Percentiles rank a stretch among this genome's conserved stretches.
Evolutionary conservation across 2,888 invertebrate species (phyloP).

Genomic region (Caenorhabditis sinica): DNA sequence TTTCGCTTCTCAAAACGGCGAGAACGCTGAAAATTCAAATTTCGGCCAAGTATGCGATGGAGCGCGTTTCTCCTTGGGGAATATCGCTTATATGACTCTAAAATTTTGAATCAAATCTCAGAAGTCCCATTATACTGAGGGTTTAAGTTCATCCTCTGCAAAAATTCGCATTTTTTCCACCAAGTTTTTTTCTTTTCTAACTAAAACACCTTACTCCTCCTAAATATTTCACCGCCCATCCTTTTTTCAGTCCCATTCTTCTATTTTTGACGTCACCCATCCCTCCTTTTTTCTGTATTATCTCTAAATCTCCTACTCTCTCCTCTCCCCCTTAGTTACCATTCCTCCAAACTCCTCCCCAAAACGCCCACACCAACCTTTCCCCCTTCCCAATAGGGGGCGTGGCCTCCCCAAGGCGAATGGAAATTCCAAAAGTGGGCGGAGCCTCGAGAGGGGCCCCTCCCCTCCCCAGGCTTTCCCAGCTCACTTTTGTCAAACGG

Average conservation of each 20-base stretch:
- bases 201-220: neutral
- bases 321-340: conserved; percentile 41
- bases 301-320: neutral
- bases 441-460: neutral
- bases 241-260: neutral
- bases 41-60: too few species aligned
- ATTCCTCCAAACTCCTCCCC: neutral
- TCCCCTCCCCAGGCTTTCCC: neutral
- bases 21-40: too few species aligned
- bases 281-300: neutral
- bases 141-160: neutral
- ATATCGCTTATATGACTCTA: too few species aligned
- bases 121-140: too few species aligned
- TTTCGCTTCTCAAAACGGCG: too few species aligned
- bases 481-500: conserved; percentile 6
- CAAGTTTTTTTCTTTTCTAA: neutral
- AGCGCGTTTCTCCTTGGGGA: too few species aligned
- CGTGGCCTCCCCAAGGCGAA: conserved; percentile 14
- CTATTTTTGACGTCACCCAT: neutral
- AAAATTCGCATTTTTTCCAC: neutral
- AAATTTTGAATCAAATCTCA: too few species aligned
- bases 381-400: neutral
- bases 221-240: conserved; percentile 20
- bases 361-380: neutral
- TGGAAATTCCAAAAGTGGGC: conserved; percentile 29